phyloP scores from a whole-genome alignment of 2,888 invertebrate species.

The Eristalis tenax region DNA sequence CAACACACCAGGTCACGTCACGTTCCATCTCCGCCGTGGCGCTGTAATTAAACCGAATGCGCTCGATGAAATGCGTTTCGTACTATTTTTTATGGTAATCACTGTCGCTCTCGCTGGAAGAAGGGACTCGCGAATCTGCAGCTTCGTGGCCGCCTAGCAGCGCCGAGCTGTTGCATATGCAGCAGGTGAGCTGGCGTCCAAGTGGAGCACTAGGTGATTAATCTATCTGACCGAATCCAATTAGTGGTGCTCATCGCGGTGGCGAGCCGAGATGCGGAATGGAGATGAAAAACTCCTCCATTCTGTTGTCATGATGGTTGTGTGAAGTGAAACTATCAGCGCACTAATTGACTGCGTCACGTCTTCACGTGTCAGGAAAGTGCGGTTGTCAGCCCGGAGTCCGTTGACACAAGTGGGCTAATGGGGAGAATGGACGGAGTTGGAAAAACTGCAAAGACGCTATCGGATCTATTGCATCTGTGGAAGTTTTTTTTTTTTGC shows the following conservation, averaged over 20 bases:
- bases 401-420: conserved; percentile 44
- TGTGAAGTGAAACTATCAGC: conserved; percentile 30
- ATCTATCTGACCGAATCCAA: conserved; percentile 40
- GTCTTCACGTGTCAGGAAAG: conserved; percentile 31
- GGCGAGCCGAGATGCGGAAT: not conserved
- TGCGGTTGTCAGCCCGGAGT: not conserved
- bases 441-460: not conserved
- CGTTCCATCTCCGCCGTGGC: conserved; percentile 31
- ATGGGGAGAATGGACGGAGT: conserved; percentile 32
- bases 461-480: conserved; percentile 5
- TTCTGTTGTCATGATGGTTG: not conserved
- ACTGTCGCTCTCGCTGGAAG: conserved; percentile 49
- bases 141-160: too few relatives aligned
- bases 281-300: conserved; percentile 11
- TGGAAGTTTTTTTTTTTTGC: conserved; percentile 30
- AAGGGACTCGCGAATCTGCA: too few relatives aligned
- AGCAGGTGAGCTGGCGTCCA: conserved; percentile 44
- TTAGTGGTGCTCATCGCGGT: conserved; percentile 27
- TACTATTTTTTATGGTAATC: conserved; percentile 55
- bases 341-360: conserved; percentile 51
- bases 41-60: conserved; percentile 58
- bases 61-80: conserved; percentile 49
- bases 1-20: conserved; percentile 19
- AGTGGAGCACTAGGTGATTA: conserved; percentile 40
- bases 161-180: conserved; percentile 4